A percentile compares a stretch with the other conserved stretches of the same genome.
Conservation (phyloP, 2,797 vertebrate species). For the Lateolabrax maculatus region DNA sequence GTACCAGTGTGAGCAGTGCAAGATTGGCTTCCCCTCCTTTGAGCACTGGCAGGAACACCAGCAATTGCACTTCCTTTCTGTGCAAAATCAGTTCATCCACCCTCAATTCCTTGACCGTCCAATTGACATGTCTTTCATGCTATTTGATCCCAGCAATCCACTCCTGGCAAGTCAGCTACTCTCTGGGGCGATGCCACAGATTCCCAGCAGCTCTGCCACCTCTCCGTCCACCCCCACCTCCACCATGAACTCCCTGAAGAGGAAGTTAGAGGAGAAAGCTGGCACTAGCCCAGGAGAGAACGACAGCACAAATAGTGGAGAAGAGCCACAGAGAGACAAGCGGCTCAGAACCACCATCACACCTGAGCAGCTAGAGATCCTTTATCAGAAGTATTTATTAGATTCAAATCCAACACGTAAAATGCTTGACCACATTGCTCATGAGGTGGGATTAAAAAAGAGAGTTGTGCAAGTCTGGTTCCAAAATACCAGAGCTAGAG, state of each 20-base stretch:
- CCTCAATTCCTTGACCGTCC: slow-evolving; percentile 97
- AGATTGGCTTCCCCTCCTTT: slow-evolving; percentile 97
- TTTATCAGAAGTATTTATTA: slow-evolving; percentile 98
- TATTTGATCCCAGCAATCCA: slow-evolving; percentile 98
- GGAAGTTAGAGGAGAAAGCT: slow-evolving; percentile 98
- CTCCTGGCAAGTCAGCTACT: slow-evolving; percentile 96
- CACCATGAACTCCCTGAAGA: slow-evolving; percentile 97
- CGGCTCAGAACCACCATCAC: slow-evolving; percentile 98
- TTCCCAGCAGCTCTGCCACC: slow-evolving; percentile 96
- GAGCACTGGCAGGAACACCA: slow-evolving; percentile 99
- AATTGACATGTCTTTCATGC: slow-evolving; percentile 98
- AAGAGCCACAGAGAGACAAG: slow-evolving; percentile 98
- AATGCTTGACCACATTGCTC: slow-evolving; percentile 99
- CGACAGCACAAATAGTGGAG: slow-evolving; percentile 96
- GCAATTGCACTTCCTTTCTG: slow-evolving; percentile 98
- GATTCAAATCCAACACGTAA: slow-evolving; percentile 99
- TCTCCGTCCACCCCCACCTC: slow-evolving; percentile 97
- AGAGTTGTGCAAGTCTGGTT: slow-evolving; percentile 99
- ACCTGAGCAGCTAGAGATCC: slow-evolving; percentile 97
- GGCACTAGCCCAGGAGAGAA: slow-evolving; percentile 98
- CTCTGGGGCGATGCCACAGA: slow-evolving; percentile 95
- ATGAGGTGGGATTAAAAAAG: slow-evolving; percentile 99
- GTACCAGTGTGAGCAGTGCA: slow-evolving; percentile 99
- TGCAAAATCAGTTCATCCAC: slow-evolving; percentile 99
- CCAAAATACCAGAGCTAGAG: slow-evolving; percentile 97